Base-by-base conservation (phyloP, 2,888 invertebrate species). In the Sphaeridia pumilis region DNA sequence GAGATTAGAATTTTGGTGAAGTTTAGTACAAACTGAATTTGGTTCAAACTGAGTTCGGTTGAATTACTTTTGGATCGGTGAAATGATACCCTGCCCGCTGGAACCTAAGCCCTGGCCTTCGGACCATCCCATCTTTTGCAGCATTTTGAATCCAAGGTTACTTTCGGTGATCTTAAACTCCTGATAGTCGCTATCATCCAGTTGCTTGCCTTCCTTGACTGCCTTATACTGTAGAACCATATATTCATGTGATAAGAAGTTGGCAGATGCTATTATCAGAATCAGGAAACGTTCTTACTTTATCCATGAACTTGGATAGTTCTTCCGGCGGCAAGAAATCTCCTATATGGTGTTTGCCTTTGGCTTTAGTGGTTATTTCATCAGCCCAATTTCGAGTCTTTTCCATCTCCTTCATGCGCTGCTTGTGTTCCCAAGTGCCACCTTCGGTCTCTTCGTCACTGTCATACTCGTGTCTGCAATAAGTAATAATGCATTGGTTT, bases 301-400 rank as follows among this genome's bases (percentile, higher is more conserved):
- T 78, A 64, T 78, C 76, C 74, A 78, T 74, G 63, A 79, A 78
- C 57, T 83, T 81, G 65, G 84, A 83, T 14, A 89, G 72, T 67
- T 90, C 89, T 63, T 88, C 87, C 0, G 94, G 93, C 0, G 95
- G 95, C 56, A 95, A 71, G 70, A 94, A 95, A 70, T 95, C 94
- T 5, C 94, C 94, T 64, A 95, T 92, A 69, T 95, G 94, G 77
- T 95, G 95, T 73, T 93, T 94, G 0, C 94, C 95, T 67, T 86
- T 84, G 0, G 88, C 87, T 67, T 88, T 86, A 56, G 85, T 82
- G 0, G 87, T 95, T 44, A 94, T 73, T 65, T 92, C 87, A 45
- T 81, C 81, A 0, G 94, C 93, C 90, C 90, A 92, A 45, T 70
- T 71, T 70, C 80, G 80, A 0, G 88, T 89, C 1, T 86, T 86